These are phyloP conservation scores for Hypotaenidia okinawae DNA, from an alignment of 2,797 vertebrate species.

Conservation along the genomic window DNA sequence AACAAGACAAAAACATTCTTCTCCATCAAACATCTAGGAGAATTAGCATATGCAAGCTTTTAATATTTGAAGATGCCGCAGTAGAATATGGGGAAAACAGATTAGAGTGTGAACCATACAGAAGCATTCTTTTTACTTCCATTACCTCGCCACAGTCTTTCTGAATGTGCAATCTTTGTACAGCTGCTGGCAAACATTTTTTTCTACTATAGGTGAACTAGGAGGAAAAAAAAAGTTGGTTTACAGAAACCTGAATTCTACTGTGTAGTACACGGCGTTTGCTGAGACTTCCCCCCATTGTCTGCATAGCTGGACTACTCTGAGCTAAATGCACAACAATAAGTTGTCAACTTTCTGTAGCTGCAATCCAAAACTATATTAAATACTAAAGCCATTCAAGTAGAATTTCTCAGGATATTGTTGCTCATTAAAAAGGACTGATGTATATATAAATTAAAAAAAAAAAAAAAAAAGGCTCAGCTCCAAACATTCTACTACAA, in stretches of 20 bases:
- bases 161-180: background rate
- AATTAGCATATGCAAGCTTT: background rate
- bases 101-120: background rate
- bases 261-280: background rate
- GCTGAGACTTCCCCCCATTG: background rate
- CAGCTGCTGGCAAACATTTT: background rate
- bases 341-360: background rate
- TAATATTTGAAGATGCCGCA: background rate
- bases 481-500: background rate
- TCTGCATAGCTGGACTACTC: background rate
- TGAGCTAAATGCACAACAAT: background rate
- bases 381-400: background rate
- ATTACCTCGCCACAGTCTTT: background rate
- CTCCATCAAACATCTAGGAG: background rate
- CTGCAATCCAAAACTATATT: background rate
- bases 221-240: background rate
- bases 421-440: background rate
- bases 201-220: background rate
- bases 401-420: background rate
- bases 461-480: background rate
- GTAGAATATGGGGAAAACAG: fast-evolving
- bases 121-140: background rate
- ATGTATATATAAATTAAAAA: background rate
- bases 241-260: background rate
- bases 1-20: background rate